Evolutionary conservation across 2,113 vertebrate species (phyloP).

Genomic region (Carettochelys insculpta): DNA sequence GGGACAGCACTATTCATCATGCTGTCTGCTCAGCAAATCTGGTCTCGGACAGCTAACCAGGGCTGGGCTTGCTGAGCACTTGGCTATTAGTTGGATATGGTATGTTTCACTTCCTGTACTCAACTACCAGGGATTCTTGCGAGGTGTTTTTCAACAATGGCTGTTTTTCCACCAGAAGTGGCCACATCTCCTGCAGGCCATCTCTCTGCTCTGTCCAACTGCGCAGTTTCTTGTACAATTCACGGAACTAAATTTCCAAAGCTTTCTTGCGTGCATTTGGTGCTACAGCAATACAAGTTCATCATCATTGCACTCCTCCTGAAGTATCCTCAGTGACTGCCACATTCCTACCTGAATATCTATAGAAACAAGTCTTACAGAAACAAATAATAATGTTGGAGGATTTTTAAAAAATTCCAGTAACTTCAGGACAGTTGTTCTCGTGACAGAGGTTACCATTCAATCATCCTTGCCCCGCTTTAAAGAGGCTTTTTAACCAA

Average conservation of each 20-base stretch:
- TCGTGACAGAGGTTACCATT: not conserved
- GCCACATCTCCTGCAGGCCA: not conserved
- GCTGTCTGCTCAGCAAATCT: no score
- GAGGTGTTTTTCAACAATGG: not conserved
- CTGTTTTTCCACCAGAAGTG: not conserved
- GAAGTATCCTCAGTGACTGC: not conserved
- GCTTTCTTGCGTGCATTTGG: not conserved
- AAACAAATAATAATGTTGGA: not conserved
- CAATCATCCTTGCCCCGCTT: not conserved
- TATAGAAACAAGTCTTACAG: not conserved
- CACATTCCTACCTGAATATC: not conserved
- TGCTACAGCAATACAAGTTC: not conserved
- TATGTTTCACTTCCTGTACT: not conserved
- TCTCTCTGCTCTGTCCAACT: not conserved
- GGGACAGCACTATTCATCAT: no score
- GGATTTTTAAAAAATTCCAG: not conserved
- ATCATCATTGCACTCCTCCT: not conserved
- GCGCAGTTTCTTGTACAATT: not conserved
- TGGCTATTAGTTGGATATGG: not conserved
- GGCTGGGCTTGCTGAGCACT: no score
- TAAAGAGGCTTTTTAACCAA: not conserved
- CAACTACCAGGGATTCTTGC: not conserved
- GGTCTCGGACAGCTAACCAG: no score
- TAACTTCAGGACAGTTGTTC: not conserved
- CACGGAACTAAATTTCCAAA: not conserved